phyloP scores from a whole-genome alignment of 2,113 vertebrate species.

The Podarcis muralis region DNA sequence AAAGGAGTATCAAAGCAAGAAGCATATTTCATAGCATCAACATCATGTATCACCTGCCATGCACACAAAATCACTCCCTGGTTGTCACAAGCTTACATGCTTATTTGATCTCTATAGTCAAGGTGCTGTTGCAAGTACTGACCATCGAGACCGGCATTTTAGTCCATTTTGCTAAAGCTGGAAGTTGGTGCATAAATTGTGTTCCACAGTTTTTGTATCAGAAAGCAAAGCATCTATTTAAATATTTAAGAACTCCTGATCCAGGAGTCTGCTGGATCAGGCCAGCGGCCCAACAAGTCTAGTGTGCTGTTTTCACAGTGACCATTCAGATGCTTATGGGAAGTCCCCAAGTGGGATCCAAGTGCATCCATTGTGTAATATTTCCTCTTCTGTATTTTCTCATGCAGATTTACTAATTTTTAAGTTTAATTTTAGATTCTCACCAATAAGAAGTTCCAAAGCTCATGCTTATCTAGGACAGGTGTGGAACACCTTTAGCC shows the following conservation, averaged over 20 bases:
- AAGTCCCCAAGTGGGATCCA: too few relatives aligned
- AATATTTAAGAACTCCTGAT: constrained; percentile 39
- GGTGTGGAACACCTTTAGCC: too few relatives aligned
- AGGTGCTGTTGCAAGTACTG: constrained; percentile 48
- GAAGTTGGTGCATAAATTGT: constrained; percentile 48
- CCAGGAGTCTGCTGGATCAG: too few relatives aligned
- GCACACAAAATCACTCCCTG: constrained; percentile 27
- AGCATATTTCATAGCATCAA: constrained; percentile 76
- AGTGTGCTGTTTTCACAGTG: too few relatives aligned
- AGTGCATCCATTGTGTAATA: constrained; percentile 50
- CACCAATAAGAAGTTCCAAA: background rate
- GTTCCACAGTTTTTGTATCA: constrained; percentile 34
- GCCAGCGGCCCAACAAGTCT: too few relatives aligned
- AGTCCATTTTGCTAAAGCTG: constrained; percentile 31
- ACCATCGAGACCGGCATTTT: constrained; percentile 51
- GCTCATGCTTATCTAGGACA: too few relatives aligned
- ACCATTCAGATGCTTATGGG: too few relatives aligned
- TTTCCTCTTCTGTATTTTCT: background rate
- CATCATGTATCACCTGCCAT: constrained; percentile 43
- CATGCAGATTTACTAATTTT: background rate
- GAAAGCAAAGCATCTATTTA: constrained; percentile 53
- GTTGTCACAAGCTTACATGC: constrained; percentile 48
- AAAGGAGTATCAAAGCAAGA: constrained; percentile 74
- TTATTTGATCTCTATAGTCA: constrained; percentile 64
- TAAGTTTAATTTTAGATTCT: background rate